phyloP scores from a whole-genome alignment of 2,797 vertebrate genomes.

The Antrozous pallidus region DNA sequence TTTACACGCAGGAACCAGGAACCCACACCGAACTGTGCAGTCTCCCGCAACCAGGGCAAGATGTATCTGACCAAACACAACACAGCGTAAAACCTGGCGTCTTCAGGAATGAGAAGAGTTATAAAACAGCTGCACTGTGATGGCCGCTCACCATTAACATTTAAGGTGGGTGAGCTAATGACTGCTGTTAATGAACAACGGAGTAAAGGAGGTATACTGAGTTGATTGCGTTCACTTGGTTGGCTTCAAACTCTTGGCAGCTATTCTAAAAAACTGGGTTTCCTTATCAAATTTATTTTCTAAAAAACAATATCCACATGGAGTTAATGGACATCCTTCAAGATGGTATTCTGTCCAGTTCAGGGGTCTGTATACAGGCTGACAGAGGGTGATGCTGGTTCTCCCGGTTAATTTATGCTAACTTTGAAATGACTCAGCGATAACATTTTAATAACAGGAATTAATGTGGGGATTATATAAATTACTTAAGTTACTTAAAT shows the following conservation, averaged over 20 bases:
- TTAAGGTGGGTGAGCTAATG: slow-evolving; percentile 41
- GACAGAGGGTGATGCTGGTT: not conserved
- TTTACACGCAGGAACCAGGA: not conserved
- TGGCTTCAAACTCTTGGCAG: not conserved
- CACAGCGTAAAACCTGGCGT: not conserved
- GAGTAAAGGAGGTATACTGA: not conserved
- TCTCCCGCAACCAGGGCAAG: not conserved
- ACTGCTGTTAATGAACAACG: slow-evolving; percentile 34
- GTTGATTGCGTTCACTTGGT: not conserved
- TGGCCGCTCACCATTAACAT: slow-evolving; percentile 40
- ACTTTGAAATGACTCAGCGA: not conserved
- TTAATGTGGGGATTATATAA: not conserved
- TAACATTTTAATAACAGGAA: not conserved
- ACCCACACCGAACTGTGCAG: not conserved
- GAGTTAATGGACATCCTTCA: not conserved
- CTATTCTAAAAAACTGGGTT: not conserved
- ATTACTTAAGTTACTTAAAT: not conserved
- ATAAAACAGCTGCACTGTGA: not conserved
- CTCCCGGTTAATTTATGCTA: too few relatives aligned
- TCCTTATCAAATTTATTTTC: not conserved
- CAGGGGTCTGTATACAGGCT: not conserved
- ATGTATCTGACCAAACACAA: not conserved
- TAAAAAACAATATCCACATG: not conserved
- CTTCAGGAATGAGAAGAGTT: not conserved
- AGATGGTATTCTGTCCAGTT: not conserved